A percentile compares a stretch with the other conserved stretches of the same genome.
These are phyloP conservation scores for Pseudococcus jackbeardsleyi DNA, from an alignment of 2,888 invertebrate genomes.

Conservation along the genomic window DNA sequence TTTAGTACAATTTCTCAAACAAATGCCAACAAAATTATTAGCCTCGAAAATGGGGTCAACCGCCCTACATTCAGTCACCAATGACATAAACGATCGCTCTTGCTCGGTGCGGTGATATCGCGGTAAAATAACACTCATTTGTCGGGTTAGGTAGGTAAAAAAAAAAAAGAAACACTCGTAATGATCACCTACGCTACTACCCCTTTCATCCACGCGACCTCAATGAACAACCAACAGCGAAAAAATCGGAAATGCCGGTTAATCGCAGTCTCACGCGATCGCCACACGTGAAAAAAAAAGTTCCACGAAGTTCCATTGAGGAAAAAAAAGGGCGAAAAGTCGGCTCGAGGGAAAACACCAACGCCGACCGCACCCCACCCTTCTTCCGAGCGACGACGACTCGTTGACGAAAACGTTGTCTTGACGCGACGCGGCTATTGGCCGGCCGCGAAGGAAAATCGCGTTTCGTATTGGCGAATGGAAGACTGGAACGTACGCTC, in stretches of 20 bases:
- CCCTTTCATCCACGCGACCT: not conserved
- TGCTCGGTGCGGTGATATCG: not conserved
- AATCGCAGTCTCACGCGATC: conserved; percentile 1
- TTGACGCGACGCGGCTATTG: not conserved
- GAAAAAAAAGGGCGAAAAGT: not conserved
- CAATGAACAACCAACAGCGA: not conserved
- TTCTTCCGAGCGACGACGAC: not conserved
- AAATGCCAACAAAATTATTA: not conserved
- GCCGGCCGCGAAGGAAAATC: conserved; percentile 26
- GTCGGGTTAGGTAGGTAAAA: not conserved
- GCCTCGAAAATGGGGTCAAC: not conserved
- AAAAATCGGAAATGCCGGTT: not conserved
- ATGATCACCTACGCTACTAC: not conserved
- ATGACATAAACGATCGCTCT: not conserved
- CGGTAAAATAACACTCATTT: not conserved
- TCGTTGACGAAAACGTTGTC: not conserved
- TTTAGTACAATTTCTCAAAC: not conserved
- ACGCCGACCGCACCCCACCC: not conserved
- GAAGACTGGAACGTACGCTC: conserved; percentile 42
- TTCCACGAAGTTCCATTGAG: not conserved
- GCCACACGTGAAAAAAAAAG: not conserved
- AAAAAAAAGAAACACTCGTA: not conserved
- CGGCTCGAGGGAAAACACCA: not conserved
- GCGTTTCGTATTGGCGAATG: conserved; percentile 30
- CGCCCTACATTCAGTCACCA: not conserved